Conservation (phyloP, 2,888 invertebrate species). For the Chymomyza caudatula region DNA sequence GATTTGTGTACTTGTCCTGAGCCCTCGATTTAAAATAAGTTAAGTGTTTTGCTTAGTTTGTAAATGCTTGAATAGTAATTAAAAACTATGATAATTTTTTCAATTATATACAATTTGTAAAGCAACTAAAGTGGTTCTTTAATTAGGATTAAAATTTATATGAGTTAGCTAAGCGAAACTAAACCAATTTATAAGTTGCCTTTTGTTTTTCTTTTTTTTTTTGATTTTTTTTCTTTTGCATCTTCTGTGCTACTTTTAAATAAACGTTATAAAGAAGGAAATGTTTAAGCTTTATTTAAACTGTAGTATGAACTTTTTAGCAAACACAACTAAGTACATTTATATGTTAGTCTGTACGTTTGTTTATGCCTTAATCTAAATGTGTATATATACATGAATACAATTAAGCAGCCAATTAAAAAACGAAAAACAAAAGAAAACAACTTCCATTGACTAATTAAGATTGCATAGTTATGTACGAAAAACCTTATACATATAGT, state of each 20-base stretch:
- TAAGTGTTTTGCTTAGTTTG: not conserved
- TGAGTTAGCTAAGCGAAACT: not conserved
- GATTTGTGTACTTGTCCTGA: not conserved
- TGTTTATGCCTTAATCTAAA: not conserved
- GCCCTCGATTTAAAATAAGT: not conserved
- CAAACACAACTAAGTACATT: not conserved
- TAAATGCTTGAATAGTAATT: not conserved
- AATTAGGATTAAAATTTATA: not conserved
- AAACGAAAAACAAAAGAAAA: not conserved
- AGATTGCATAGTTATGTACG: not conserved
- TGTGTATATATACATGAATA: not conserved
- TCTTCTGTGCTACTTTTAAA: not conserved
- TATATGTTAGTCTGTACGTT: not conserved
- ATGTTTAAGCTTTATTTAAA: conserved; percentile 1
- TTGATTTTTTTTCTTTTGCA: no score
- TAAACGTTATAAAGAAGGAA: not conserved
- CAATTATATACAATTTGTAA: not conserved
- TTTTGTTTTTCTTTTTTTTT: not conserved
- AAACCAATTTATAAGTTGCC: not conserved
- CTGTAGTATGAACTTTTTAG: not conserved
- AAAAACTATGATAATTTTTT: not conserved
- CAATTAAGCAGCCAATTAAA: not conserved
- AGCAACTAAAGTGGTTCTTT: not conserved
- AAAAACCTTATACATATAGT: not conserved
- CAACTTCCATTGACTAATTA: not conserved